phyloP scores from a whole-genome alignment of 1,140 invertebrate species.

The Teleopsis dalmanni region DNA sequence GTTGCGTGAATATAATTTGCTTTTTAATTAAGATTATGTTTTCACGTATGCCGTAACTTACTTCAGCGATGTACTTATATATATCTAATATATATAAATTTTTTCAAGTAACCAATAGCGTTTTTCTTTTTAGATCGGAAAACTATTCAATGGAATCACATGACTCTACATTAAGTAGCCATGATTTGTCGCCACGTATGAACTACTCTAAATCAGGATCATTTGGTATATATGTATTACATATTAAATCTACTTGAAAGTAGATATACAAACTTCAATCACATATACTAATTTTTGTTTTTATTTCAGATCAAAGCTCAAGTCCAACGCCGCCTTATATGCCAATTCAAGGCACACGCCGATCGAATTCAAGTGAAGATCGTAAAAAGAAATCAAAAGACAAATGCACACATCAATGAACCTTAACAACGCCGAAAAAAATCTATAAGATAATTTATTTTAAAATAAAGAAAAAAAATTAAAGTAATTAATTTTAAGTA shows the following conservation, averaged over 20 bases:
- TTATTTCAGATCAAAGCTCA: slow-evolving; percentile 46
- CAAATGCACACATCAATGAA: slow-evolving; percentile 43
- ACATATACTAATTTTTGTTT: slow-evolving; percentile 11
- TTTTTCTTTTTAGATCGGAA: slow-evolving; percentile 21
- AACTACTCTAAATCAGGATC: slow-evolving; percentile 38
- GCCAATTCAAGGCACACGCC: slow-evolving; percentile 69
- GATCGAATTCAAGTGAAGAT: slow-evolving; percentile 50
- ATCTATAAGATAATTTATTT: too few relatives aligned
- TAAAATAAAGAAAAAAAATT: too few relatives aligned
- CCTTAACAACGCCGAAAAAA: too few relatives aligned
- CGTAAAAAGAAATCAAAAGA: slow-evolving; percentile 49
- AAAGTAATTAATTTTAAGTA: too few relatives aligned
- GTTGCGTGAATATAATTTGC: too few relatives aligned
- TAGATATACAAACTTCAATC: too few relatives aligned
- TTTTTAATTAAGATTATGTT: too few relatives aligned
- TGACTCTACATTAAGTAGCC: slow-evolving; percentile 10
- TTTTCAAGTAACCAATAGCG: not conserved
- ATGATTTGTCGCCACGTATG: slow-evolving; percentile 29
- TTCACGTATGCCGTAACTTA: too few relatives aligned
- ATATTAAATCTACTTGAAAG: not conserved
- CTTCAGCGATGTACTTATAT: too few relatives aligned
- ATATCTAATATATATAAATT: not conserved
- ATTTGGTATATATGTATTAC: slow-evolving; percentile 43
- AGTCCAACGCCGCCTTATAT: slow-evolving; percentile 61
- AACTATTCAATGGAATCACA: slow-evolving; percentile 17